phyloP scores from a whole-genome alignment of 2,888 invertebrate species.

The Pharmacophagus antenor region DNA sequence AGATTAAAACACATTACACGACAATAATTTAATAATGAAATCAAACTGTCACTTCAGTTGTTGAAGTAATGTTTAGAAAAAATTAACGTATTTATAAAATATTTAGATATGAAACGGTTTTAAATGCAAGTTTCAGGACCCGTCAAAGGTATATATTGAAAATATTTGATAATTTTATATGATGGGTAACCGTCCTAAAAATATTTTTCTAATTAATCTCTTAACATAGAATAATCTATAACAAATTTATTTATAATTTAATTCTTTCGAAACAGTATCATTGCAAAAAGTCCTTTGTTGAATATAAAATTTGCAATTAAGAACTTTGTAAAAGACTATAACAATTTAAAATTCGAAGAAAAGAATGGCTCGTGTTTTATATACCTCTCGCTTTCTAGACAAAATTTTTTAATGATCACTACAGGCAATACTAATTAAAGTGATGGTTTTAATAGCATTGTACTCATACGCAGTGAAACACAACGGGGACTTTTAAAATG shows the following conservation, averaged over 20 bases:
- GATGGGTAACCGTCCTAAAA: background rate
- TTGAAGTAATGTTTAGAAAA: too few relatives aligned
- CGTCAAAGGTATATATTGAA: background rate
- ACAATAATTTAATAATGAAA: too few relatives aligned
- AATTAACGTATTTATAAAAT: too few relatives aligned
- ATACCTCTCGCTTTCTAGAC: background rate
- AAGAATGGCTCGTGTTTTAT: background rate
- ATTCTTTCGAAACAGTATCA: background rate
- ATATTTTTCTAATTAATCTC: background rate
- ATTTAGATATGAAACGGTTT: background rate
- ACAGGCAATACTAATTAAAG: constrained; percentile 1
- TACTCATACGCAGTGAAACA: background rate
- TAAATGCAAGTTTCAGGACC: background rate
- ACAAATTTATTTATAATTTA: too few relatives aligned
- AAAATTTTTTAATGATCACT: background rate
- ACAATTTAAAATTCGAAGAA: background rate
- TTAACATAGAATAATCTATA: background rate
- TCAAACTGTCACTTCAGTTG: too few relatives aligned
- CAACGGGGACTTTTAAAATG: background rate
- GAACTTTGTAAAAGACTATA: background rate
- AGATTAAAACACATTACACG: too few relatives aligned
- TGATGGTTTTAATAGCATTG: background rate
- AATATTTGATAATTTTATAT: background rate
- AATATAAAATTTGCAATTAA: background rate
- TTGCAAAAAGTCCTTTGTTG: background rate